These are phyloP conservation scores for Pachycephala philippinensis DNA, from an alignment of 2,113 vertebrate species.

Conservation along the genomic window DNA sequence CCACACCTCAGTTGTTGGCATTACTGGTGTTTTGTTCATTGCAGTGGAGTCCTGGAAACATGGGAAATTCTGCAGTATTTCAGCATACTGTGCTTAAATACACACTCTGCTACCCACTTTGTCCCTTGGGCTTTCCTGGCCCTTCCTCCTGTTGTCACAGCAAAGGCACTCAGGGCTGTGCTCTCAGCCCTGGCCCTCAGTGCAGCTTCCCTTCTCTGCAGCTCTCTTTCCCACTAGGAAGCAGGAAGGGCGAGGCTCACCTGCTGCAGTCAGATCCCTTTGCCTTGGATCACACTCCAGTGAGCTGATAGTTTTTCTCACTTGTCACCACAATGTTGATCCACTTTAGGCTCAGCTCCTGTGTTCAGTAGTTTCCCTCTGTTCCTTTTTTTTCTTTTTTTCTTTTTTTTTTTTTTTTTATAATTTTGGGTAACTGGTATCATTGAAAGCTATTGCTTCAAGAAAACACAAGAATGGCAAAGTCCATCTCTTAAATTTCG, in stretches of 20 bases:
- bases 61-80: background rate
- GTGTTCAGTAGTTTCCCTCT: background rate
- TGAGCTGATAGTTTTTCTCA: background rate
- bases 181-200: background rate
- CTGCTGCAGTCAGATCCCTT: background rate
- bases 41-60: background rate
- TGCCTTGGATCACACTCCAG: background rate
- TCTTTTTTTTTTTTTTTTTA: background rate
- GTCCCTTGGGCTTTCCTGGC: background rate
- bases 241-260: background rate
- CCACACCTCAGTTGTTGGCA: background rate
- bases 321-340: background rate
- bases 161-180: background rate
- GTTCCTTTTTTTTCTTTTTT: background rate
- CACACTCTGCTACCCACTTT: fast-evolving
- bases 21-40: background rate
- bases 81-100: background rate
- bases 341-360: background rate
- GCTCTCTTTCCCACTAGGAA: background rate
- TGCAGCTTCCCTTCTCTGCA: background rate
- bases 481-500: background rate
- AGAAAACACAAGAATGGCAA: background rate
- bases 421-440: background rate
- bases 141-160: background rate
- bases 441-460: background rate